Conservation (phyloP, 2,797 vertebrate genomes). For the Ammospiza maritima region DNA sequence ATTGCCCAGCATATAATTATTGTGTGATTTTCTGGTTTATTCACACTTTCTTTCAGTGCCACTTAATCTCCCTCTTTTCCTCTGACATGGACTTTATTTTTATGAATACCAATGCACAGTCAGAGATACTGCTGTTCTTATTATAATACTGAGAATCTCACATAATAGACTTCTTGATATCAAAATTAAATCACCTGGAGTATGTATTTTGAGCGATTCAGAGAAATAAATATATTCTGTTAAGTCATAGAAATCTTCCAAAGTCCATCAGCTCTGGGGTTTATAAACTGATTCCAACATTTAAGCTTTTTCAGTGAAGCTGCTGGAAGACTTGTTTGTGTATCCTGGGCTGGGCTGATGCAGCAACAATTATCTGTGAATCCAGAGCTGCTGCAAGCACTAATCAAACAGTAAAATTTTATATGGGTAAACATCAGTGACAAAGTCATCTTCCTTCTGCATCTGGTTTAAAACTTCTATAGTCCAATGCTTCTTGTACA, state of each 20-base stretch:
- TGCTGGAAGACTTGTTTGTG: not conserved
- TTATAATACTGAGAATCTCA: not conserved
- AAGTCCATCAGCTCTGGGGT: not conserved
- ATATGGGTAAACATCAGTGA: not conserved
- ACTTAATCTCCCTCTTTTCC: slow-evolving; percentile 8
- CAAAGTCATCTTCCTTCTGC: not conserved
- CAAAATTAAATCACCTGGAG: slow-evolving; percentile 17
- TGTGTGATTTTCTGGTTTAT: not conserved
- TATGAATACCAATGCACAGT: not conserved
- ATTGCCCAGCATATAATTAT: not conserved
- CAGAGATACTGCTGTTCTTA: not conserved
- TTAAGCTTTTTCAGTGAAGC: not conserved
- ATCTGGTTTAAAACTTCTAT: not conserved
- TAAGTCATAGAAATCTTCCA: not conserved
- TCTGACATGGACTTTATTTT: not conserved
- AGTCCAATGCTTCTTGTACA: not conserved
- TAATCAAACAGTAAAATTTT: not conserved
- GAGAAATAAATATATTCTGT: slow-evolving; percentile 3
- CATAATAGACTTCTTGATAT: not conserved
- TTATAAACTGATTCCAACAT: not conserved
- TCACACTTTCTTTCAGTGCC: not conserved
- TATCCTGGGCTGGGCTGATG: not conserved
- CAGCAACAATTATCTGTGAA: not conserved
- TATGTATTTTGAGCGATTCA: not conserved
- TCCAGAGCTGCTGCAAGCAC: not conserved